phyloP scores from a whole-genome alignment of 2,113 vertebrate genomes.

The Channa maculata region DNA sequence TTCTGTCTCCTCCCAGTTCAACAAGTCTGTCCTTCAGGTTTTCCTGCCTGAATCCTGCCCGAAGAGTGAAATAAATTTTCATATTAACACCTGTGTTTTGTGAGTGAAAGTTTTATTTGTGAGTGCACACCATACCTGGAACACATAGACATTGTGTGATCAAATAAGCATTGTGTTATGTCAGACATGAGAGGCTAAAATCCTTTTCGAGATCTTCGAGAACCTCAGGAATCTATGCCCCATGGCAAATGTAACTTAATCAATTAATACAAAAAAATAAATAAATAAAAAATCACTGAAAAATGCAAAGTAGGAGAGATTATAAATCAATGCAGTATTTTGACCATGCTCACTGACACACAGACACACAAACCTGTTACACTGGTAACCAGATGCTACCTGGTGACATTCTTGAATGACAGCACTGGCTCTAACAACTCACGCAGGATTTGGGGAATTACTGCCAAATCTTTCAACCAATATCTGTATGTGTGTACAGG shows the following conservation, averaged over 20 bases:
- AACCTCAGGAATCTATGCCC: constrained; percentile 41
- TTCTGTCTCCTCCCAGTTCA: constrained; percentile 1
- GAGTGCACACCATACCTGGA: no score
- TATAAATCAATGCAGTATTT: constrained; percentile 29
- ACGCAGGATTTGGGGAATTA: constrained; percentile 68
- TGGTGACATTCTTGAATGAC: constrained; percentile 66
- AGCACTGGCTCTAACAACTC: constrained; percentile 63
- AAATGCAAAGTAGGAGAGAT: constrained; percentile 11
- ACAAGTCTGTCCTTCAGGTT: constrained; percentile 1
- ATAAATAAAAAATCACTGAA: constrained; percentile 34
- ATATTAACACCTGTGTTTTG: background rate
- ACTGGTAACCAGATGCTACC: constrained; percentile 64
- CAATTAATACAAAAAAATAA: constrained; percentile 37
- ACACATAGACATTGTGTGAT: background rate
- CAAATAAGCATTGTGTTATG: background rate
- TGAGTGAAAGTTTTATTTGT: background rate
- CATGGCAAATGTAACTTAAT: constrained; percentile 36
- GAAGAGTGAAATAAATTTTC: background rate
- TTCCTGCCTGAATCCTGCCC: constrained; percentile 5
- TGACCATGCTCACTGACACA: constrained; percentile 29
- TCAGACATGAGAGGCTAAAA: constrained; percentile 19
- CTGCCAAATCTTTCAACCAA: constrained; percentile 40
- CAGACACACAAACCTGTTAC: constrained; percentile 28
- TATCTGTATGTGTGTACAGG: constrained; percentile 22
- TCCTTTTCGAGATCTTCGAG: constrained; percentile 43